Evolutionary conservation across 2,888 invertebrate genomes (phyloP).

Genomic region (Tipula lateralis): DNA sequence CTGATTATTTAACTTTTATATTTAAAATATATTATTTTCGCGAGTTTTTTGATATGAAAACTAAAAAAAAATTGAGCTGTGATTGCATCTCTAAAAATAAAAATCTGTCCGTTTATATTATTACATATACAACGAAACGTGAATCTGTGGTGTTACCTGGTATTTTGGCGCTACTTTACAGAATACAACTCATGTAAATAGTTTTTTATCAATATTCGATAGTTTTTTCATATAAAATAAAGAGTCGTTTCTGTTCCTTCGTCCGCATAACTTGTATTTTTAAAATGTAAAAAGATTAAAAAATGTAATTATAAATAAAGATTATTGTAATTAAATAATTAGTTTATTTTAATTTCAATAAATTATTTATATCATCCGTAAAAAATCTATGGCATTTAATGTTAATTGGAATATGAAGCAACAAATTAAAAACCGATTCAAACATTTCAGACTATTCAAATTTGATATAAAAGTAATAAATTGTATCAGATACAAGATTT

Average conservation of each 20-base stretch:
- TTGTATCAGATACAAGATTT: neutral
- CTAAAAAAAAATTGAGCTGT: neutral
- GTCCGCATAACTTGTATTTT: no score
- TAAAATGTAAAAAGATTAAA: no score
- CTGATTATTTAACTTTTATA: neutral
- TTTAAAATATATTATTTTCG: slow-evolving; percentile 20
- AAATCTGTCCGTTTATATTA: neutral
- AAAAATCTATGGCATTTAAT: neutral
- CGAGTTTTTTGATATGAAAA: neutral
- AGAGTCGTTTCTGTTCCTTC: no score
- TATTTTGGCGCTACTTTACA: no score
- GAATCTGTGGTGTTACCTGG: neutral
- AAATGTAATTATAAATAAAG: no score
- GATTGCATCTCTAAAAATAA: slow-evolving; percentile 24
- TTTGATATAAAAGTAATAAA: neutral
- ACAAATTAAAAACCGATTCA: neutral
- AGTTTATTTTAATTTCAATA: no score
- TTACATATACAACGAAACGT: neutral
- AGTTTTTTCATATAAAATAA: no score
- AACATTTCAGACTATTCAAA: neutral
- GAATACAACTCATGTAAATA: no score
- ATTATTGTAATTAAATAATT: no score
- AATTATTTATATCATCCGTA: no score
- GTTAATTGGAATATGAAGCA: neutral
- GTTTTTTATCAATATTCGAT: no score